These are phyloP conservation scores for Pelecanoides urinatrix DNA, from an alignment of 2,113 vertebrate species.

Conservation along the genomic window DNA sequence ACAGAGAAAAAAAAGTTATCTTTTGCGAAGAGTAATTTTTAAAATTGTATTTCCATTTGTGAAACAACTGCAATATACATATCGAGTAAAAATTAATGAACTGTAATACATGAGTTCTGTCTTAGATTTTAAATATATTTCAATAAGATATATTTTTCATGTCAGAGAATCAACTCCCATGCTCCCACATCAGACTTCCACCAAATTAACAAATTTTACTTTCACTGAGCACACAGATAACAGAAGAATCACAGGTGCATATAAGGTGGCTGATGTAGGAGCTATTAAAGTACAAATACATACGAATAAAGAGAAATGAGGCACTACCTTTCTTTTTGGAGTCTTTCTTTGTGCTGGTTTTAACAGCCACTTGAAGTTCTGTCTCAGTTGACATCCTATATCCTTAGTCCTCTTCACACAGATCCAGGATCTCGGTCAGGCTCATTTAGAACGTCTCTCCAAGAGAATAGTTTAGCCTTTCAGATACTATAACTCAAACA, in stretches of 20 bases:
- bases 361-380: constrained; percentile 98
- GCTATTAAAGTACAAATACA: neutral
- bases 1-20: neutral
- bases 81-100: neutral
- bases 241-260: neutral
- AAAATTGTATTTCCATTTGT: neutral
- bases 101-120: neutral
- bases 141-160: neutral
- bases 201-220: neutral
- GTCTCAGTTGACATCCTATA: constrained; percentile 99
- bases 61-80: neutral
- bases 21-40: neutral
- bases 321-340: constrained; percentile 95
- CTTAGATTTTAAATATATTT: neutral
- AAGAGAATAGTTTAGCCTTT: constrained; percentile 79
- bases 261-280: neutral
- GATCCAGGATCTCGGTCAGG: constrained; percentile 87
- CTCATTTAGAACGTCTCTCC: constrained; percentile 92
- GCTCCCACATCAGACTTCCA: neutral
- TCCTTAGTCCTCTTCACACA: constrained; percentile 92
- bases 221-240: neutral
- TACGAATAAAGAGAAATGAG: neutral
- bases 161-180: neutral
- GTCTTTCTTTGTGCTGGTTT: constrained; percentile 98
- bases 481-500: constrained; percentile 82